Percentiles rank a stretch among this genome's conserved stretches.
Conservation (phyloP, 1,140 invertebrate genomes). For the Calephelis nemesis region DNA sequence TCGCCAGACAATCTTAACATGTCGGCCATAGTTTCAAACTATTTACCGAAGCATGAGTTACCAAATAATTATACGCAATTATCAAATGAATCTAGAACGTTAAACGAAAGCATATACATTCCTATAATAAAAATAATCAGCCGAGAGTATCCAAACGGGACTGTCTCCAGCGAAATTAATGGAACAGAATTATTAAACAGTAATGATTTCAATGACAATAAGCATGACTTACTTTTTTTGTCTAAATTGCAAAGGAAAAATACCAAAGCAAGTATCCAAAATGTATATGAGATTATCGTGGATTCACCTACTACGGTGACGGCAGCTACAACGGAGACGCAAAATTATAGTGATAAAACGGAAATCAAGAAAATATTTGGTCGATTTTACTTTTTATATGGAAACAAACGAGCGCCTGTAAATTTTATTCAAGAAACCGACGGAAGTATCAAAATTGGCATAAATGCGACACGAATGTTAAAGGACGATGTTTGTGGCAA, state of each 20-base stretch:
- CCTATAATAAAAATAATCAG: conserved; percentile 25
- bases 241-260: conserved; percentile 1
- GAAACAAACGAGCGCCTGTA: conserved; percentile 17
- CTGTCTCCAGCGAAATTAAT: conserved; percentile 23
- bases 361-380: conserved; percentile 6
- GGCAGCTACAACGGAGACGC: not conserved
- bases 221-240: not conserved
- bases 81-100: not conserved
- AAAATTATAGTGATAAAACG: not conserved
- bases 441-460: conserved; percentile 20
- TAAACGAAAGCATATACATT: not conserved
- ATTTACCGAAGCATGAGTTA: not conserved
- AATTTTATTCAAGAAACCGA: conserved; percentile 25
- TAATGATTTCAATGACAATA: conserved; percentile 1
- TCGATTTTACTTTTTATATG: conserved; percentile 21
- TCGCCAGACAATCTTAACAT: too few relatives aligned
- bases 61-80: not conserved
- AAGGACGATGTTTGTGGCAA: conserved; percentile 5
- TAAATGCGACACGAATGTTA: conserved; percentile 19
- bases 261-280: not conserved
- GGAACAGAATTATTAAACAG: conserved; percentile 24
- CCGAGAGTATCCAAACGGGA: conserved; percentile 26
- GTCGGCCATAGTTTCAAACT: not conserved
- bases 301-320: not conserved
- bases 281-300: not conserved